These are phyloP conservation scores for Dicaeum eximium DNA, from an alignment of 2,113 vertebrate species.

Conservation along the genomic window DNA sequence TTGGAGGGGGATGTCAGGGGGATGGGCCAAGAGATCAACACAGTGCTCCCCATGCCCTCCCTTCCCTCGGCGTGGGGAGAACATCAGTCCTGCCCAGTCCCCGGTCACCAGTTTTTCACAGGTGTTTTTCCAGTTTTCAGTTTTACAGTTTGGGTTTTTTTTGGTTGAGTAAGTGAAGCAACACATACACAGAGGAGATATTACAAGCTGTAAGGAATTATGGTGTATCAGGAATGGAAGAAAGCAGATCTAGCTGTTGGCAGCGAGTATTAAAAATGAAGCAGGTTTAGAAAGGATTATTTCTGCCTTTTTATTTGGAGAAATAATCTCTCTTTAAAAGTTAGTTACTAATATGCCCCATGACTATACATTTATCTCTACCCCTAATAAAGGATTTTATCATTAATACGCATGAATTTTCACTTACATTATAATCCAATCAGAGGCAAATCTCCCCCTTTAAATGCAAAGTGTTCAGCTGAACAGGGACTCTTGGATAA, in stretches of 20 bases:
- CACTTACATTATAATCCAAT: conserved; percentile 55
- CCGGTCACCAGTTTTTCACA: not conserved
- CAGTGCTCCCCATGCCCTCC: not conserved
- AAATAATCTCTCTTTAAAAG: conserved; percentile 60
- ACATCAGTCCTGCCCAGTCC: not conserved
- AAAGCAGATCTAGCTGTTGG: conserved; percentile 40
- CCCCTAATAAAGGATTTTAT: conserved; percentile 49
- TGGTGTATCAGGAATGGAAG: not conserved
- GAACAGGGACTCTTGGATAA: not conserved
- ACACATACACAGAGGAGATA: not conserved
- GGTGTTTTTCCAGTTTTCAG: not conserved
- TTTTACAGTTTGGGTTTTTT: not conserved
- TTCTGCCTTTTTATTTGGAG: conserved; percentile 59
- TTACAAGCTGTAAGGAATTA: conserved; percentile 23
- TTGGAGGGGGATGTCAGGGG: not conserved
- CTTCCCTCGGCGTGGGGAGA: not conserved
- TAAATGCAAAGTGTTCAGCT: not conserved
- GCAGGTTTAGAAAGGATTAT: conserved; percentile 58
- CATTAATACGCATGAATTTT: conserved; percentile 36
- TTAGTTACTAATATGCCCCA: conserved; percentile 44
- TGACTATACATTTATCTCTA: conserved; percentile 48
- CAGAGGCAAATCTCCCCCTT: conserved; percentile 32
- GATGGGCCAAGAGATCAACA: not conserved
- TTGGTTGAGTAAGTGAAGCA: not conserved
- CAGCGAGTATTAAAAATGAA: conserved; percentile 40